These are phyloP conservation scores for Anthonomus grandis DNA, from an alignment of 1,140 invertebrate species.

Conservation along the genomic window DNA sequence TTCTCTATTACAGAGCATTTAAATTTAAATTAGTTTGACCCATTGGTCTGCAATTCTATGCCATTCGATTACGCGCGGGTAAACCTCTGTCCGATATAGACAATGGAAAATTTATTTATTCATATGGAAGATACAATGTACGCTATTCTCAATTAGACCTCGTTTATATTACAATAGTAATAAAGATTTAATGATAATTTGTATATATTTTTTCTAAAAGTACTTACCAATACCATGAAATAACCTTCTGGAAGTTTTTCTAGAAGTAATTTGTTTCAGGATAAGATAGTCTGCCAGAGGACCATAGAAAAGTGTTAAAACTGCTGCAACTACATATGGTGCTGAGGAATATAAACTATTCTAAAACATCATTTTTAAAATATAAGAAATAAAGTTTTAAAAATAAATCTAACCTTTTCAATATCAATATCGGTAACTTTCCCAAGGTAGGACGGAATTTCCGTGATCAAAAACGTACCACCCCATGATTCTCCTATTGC, in stretches of 20 bases:
- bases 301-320: slow-evolving; percentile 63
- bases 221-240: slow-evolving; percentile 60
- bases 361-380: slow-evolving; percentile 50
- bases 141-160: too few relatives aligned
- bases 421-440: slow-evolving; percentile 77
- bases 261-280: slow-evolving; percentile 53
- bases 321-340: slow-evolving; percentile 73
- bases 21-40: too few relatives aligned
- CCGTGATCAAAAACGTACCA: slow-evolving; percentile 85
- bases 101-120: too few relatives aligned
- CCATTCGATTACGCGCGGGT: too few relatives aligned
- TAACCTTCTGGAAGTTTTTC: slow-evolving; percentile 58
- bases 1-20: too few relatives aligned
- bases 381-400: background rate
- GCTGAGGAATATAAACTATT: slow-evolving; percentile 71
- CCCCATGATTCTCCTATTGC: slow-evolving; percentile 91
- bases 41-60: too few relatives aligned
- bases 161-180: too few relatives aligned
- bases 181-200: too few relatives aligned
- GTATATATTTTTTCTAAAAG: background rate
- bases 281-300: slow-evolving; percentile 61
- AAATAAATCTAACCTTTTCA: slow-evolving; percentile 44
- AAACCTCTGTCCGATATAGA: too few relatives aligned
- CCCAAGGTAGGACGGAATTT: slow-evolving; percentile 87
- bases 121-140: too few relatives aligned